Evolutionary conservation across 2,113 vertebrate genomes (phyloP), one percentile per base, ranked within the genome.

Genomic region (Apteryx owenii): DNA sequence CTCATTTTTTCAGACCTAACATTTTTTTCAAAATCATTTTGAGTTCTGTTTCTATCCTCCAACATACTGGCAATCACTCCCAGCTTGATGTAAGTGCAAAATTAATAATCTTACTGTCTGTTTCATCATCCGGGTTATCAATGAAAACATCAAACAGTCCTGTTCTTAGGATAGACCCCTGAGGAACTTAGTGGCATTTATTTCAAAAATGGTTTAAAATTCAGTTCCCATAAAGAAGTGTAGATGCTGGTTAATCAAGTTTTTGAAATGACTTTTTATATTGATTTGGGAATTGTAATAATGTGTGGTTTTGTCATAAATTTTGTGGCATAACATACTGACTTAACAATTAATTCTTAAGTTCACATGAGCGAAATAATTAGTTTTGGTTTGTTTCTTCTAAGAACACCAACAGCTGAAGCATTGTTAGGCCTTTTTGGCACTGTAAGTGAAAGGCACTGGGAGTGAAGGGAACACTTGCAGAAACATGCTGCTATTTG

Each of bases 21-120:
- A n/a, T 44, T 56, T 33, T 87, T 29, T 64, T 38, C 5, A 13
- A 29, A 36, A 62, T 62, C 1, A 50, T 58, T 93, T 95, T 81
- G 42, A 90, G 86, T 86, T 86, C 72, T 71, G 0, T 64, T 84
- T 79, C 42, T 89, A 9, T 61, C 28, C 13, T 91, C 26, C 40
- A 62, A 12, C 40, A 50, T 72, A 36, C 10, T 72, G 36, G 51
- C n/a, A 92, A 42, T 90, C 23, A 22, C 23, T 92, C 42, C 56
- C 50, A 60, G 23, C 26, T 64, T 56, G 28, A 83, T 54, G 29
- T 86, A 68, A 77, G 69, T 90, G 69, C 21, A 84, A 92, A 92
- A 91, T 84, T 86, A 94, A 88, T 95, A 82, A 78, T 64, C 46
- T 79, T 87, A n/a, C 11, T 83, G 29, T 84, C 69, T 89, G 89